Conservation (phyloP, 2,797 vertebrate genomes). For the Arremon brunneinucha region DNA sequence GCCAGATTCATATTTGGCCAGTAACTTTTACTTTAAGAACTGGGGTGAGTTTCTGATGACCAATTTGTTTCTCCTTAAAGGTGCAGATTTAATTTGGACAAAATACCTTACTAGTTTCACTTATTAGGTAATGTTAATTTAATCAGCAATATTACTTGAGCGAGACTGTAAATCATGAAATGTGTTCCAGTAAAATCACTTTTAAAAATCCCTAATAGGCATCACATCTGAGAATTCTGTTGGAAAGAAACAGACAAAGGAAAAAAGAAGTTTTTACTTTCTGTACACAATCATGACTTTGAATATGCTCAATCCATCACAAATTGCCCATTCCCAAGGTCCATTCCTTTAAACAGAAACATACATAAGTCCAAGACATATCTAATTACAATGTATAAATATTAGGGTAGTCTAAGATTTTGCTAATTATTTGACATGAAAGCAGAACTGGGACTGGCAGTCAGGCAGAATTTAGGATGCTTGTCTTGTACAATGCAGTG, state of each 20-base stretch:
- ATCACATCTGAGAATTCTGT: neutral
- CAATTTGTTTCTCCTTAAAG: neutral
- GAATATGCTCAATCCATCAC: neutral
- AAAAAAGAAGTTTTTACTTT: neutral
- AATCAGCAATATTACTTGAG: neutral
- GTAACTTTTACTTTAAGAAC: slow-evolving; percentile 1
- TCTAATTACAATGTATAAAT: neutral
- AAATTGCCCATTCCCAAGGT: neutral
- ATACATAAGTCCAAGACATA: neutral
- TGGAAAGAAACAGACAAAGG: neutral
- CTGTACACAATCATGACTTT: neutral
- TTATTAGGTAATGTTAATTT: neutral
- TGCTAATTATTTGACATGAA: neutral
- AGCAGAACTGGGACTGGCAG: neutral
- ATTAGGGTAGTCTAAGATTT: neutral
- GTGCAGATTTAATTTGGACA: neutral
- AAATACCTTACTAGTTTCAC: neutral
- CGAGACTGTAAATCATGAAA: neutral
- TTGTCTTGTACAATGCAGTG: neutral
- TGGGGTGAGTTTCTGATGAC: neutral
- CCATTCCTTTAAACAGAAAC: slow-evolving; percentile 2
- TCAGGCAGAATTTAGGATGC: neutral
- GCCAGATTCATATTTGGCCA: neutral
- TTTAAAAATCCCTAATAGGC: neutral
- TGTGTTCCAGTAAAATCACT: neutral